Evolutionary conservation across 1,140 invertebrate genomes (phyloP).

Genomic region (Parapsyche elsis): DNA sequence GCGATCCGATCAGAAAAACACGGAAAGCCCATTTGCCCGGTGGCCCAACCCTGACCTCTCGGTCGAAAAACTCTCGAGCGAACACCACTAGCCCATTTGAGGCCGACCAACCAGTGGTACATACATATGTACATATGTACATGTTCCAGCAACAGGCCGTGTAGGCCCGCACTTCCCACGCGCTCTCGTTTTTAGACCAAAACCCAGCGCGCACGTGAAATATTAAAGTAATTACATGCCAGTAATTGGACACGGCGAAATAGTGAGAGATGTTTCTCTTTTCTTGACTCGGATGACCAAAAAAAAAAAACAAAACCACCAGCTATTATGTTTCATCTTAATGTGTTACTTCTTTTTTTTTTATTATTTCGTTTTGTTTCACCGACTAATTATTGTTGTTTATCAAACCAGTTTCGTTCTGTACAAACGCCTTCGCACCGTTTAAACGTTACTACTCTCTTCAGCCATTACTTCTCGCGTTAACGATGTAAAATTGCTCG

Average conservation of each 20-base stretch:
- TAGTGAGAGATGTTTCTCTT: slow-evolving; percentile 34
- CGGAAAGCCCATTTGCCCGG: slow-evolving; percentile 47
- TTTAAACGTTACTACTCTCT: slow-evolving; percentile 16
- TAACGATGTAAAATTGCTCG: slow-evolving; percentile 30
- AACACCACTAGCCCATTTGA: slow-evolving; percentile 44
- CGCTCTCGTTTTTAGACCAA: slow-evolving; percentile 12
- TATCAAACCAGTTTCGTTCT: slow-evolving; percentile 41
- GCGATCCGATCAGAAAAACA: slow-evolving; percentile 43
- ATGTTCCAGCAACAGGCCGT: background rate
- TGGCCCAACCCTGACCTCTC: slow-evolving; percentile 37
- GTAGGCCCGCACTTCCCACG: slow-evolving; percentile 31
- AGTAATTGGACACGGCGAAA: slow-evolving; percentile 45
- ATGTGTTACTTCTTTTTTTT: slow-evolving; percentile 11
- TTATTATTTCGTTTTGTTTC: slow-evolving; percentile 11
- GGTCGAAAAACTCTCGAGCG: slow-evolving; percentile 36
- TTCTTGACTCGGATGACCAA: background rate
- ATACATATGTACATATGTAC: no score
- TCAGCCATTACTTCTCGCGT: slow-evolving; percentile 9
- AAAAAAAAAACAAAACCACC: slow-evolving; percentile 4
- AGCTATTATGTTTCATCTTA: slow-evolving; percentile 8
- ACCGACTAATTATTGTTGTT: slow-evolving; percentile 34
- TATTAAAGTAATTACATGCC: slow-evolving; percentile 48
- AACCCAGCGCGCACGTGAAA: slow-evolving; percentile 30
- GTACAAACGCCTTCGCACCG: slow-evolving; percentile 16
- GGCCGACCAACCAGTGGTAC: background rate